Evolutionary conservation across 1,140 invertebrate species (phyloP).

Genomic region (Caenorhabditis inopinata): DNA sequence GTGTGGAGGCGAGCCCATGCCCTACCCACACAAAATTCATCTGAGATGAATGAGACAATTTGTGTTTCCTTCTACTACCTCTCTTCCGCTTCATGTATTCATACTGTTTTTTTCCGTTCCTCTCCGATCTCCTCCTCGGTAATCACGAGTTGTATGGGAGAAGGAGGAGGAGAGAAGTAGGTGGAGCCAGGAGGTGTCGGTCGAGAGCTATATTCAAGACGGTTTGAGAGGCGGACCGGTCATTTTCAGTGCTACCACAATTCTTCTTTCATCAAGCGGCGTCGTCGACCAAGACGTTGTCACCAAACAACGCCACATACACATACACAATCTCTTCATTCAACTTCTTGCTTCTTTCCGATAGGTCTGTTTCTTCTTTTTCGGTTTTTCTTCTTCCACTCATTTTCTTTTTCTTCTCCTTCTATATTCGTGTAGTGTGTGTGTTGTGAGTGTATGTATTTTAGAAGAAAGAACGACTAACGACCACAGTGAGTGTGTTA

Average conservation of each 20-base stretch:
- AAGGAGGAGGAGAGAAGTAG: slow-evolving; percentile 9
- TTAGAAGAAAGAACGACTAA: slow-evolving; percentile 29
- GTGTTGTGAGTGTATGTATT: slow-evolving; percentile 23
- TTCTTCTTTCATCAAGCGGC: slow-evolving; percentile 14
- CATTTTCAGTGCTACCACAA: slow-evolving; percentile 27
- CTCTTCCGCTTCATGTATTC: slow-evolving; percentile 4
- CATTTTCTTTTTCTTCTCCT: not conserved
- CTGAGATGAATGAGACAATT: not conserved
- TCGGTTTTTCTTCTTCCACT: not conserved
- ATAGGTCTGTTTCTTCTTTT: slow-evolving; percentile 27
- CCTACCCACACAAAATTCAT: not conserved
- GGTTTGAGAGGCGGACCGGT: slow-evolving; percentile 24
- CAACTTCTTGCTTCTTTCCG: slow-evolving; percentile 32
- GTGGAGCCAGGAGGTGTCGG: slow-evolving; percentile 6
- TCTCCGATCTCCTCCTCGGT: slow-evolving; percentile 3
- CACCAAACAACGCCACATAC: slow-evolving; percentile 11
- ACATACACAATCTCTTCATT: slow-evolving; percentile 28
- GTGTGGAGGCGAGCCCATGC: not conserved
- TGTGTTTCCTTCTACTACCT: not conserved
- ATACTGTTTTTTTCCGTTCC: not conserved
- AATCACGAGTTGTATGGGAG: slow-evolving; percentile 25
- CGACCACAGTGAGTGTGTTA: slow-evolving; percentile 1
- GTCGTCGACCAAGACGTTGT: slow-evolving; percentile 4
- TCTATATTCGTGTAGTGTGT: not conserved
- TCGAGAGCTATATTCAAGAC: slow-evolving; percentile 29